Evolutionary conservation across 2,888 invertebrate species (phyloP).

Genomic region (Mantis religiosa): DNA sequence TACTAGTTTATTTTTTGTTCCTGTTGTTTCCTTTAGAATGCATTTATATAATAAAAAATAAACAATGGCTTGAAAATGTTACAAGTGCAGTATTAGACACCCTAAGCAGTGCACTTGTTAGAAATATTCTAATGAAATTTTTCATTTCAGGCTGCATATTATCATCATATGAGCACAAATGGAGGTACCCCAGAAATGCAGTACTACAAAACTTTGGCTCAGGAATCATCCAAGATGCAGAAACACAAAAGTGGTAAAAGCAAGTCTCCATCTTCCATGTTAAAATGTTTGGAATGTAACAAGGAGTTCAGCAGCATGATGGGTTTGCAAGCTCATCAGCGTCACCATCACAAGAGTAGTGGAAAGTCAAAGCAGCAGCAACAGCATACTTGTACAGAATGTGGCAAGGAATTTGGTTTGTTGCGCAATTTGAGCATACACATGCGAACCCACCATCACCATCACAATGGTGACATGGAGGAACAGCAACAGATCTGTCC

Average conservation of each 20-base stretch:
- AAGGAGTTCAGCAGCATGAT: constrained; percentile 41
- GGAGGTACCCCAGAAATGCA: constrained; percentile 19
- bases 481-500: constrained; percentile 39
- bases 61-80: no score
- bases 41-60: no score
- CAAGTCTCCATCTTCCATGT: constrained; percentile 26
- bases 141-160: constrained; percentile 21
- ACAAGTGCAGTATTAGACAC: no score
- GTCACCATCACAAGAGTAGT: constrained; percentile 37
- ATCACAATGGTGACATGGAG: constrained; percentile 12
- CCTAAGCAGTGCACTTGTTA: no score
- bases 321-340: constrained; percentile 43
- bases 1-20: no score
- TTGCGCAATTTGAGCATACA: constrained; percentile 40
- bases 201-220: constrained; percentile 19
- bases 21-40: no score
- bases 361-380: neutral
- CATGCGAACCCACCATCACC: constrained; percentile 39
- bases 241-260: constrained; percentile 10
- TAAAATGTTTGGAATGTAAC: constrained; percentile 41
- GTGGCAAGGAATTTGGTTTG: constrained; percentile 38
- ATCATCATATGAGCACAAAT: constrained; percentile 27
- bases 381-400: constrained; percentile 37
- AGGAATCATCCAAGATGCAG: constrained; percentile 20
- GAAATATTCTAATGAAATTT: no score